Percentiles rank a stretch among this genome's conserved stretches.
Conservation (phyloP, 2,797 vertebrate genomes). For the Taenioides sp. region DNA sequence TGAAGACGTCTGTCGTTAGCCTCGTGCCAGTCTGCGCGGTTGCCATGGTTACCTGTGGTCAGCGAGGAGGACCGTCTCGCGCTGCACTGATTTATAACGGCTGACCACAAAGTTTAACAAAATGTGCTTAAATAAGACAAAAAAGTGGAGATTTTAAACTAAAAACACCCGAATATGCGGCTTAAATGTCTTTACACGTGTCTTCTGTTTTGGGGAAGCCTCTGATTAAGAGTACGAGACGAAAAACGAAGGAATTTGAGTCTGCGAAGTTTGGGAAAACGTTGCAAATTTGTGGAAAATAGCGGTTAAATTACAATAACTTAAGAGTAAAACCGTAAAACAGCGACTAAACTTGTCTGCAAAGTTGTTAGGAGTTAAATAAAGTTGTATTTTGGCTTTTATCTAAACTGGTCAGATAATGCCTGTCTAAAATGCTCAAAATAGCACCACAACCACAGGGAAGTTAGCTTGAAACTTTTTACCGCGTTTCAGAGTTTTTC, state of each 20-base stretch:
- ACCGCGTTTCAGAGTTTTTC: neutral
- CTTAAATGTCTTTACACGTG: conserved; percentile 36
- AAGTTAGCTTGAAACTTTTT: neutral
- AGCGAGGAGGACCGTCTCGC: neutral
- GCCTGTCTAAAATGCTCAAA: neutral
- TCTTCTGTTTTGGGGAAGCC: neutral
- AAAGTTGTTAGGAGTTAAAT: neutral
- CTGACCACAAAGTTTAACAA: neutral
- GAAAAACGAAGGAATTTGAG: conserved; percentile 1
- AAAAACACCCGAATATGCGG: neutral
- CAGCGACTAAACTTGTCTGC: neutral
- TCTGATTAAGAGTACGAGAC: conserved; percentile 27
- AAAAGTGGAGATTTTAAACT: neutral
- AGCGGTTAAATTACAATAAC: neutral
- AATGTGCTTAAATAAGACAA: neutral
- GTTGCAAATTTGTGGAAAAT: neutral
- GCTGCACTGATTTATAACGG: neutral
- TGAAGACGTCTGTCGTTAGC: neutral
- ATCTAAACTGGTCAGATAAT: neutral
- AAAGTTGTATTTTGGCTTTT: neutral
- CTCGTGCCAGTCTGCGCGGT: neutral
- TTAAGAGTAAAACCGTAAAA: neutral
- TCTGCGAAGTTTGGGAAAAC: neutral
- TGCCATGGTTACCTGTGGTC: conserved; percentile 6
- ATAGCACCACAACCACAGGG: neutral